Evolutionary conservation across 2,797 vertebrate species (phyloP).

Genomic region (Epinephelus malabaricus): DNA sequence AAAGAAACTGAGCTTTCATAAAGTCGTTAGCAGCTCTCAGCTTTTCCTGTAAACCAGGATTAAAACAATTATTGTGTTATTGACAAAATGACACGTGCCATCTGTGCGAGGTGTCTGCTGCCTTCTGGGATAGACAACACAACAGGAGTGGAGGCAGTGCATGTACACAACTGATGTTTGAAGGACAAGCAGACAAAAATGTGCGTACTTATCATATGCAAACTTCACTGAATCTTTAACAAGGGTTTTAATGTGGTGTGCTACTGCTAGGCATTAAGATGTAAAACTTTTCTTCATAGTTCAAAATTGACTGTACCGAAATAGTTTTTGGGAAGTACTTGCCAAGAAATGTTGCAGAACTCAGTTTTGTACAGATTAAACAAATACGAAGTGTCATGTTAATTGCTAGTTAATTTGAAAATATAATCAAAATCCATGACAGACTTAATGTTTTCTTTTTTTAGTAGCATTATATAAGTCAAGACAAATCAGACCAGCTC

Average conservation of each 20-base stretch:
- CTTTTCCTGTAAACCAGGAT: constrained; percentile 4
- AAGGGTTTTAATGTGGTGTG: neutral
- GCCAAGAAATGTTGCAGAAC: neutral
- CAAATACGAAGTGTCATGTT: no score
- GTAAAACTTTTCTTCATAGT: neutral
- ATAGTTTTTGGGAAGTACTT: neutral
- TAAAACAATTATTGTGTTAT: constrained; percentile 9
- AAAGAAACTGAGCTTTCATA: neutral
- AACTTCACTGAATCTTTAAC: neutral
- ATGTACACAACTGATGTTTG: neutral
- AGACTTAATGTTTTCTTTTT: neutral
- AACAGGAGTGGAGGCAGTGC: constrained; percentile 4
- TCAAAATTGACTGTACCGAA: neutral
- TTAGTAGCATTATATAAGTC: neutral
- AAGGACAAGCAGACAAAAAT: neutral
- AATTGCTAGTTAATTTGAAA: neutral
- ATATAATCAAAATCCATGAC: neutral
- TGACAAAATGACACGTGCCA: constrained; percentile 33
- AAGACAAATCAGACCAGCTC: no score
- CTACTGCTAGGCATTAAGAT: neutral
- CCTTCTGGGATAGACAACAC: constrained; percentile 8
- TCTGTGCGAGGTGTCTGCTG: constrained; percentile 14
- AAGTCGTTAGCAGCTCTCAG: neutral
- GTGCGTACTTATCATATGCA: neutral
- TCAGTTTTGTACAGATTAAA: no score